Evolutionary conservation across 2,797 vertebrate species (phyloP), one percentile per base, ranked within the genome.

Genomic region (Xenentodon cancila): DNA sequence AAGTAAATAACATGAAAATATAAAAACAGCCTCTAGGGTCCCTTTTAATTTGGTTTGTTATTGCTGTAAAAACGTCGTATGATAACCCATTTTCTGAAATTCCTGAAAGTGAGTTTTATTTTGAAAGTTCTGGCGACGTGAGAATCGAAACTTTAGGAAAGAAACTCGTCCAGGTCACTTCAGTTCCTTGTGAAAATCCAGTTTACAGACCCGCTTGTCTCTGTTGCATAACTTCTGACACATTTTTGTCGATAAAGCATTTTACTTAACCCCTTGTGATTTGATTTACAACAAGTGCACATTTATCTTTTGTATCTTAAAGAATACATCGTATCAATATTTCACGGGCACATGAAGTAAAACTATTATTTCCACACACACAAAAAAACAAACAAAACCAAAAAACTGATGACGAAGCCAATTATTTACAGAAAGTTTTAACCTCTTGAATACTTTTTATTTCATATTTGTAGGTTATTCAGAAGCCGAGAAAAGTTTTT

Each of bases 31-130:
- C 18, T 0, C 4, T 8, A 9, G 12, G 9, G 27, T 34, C 19
- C 45, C 45, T 65, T 45, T 17, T 52, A 42, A 49, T 53, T 53
- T 34, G 15, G 9, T 50, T n/a, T 61, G 18, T 53, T 53, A 3
- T 9, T 6, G 17, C 65, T 42, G 21, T 21, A 40, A 13, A 52
- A 58, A 47, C 53, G 51, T 71, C 79, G 55, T 32, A 64, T 48
- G 72, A 40, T 64, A 55, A 43, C 21, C 19, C 17, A 17, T 64
- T 78, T 68, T 59, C 64, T 64, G 30, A 44, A 45, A 68, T 8
- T 22, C 3, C 7, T 4, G 2, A 37, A 18, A 20, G 6, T 37
- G 12, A 27, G 18, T 45, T 53, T 62, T 63, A 63, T 63, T 63
- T 46, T 63, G 50, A 53, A 56, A 42, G 55, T 42, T 48, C 3